These are phyloP conservation scores for Acrobeloides nanus DNA, from an alignment of 2,888 invertebrate species.

Conservation along the genomic window DNA sequence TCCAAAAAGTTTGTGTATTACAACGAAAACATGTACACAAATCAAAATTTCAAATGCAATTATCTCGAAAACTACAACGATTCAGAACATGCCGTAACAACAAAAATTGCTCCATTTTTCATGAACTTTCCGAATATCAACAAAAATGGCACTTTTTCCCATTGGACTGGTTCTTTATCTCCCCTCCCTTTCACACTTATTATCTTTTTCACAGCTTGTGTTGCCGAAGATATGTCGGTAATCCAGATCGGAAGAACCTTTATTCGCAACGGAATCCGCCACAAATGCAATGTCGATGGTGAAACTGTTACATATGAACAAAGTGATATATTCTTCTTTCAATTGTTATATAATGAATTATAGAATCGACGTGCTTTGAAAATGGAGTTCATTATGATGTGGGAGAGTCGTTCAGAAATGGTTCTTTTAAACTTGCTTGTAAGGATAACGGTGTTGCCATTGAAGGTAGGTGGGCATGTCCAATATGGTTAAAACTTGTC, in stretches of 20 bases:
- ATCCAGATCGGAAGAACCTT: slow-evolving; percentile 47
- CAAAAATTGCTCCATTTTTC: not conserved
- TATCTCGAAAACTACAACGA: no score
- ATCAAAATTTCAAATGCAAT: no score
- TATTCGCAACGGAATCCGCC: slow-evolving; percentile 40
- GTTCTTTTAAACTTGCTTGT: slow-evolving; percentile 47
- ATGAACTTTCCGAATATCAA: not conserved
- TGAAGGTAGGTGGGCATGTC: slow-evolving; percentile 26
- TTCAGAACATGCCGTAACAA: not conserved
- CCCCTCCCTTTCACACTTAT: not conserved
- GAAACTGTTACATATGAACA: slow-evolving; percentile 51
- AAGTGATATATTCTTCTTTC: slow-evolving; percentile 27
- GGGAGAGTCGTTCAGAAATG: slow-evolving; percentile 48
- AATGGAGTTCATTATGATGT: slow-evolving; percentile 50
- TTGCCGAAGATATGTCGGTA: slow-evolving; percentile 47
- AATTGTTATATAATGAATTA: slow-evolving; percentile 5
- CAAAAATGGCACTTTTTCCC: no score
- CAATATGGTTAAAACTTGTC: not conserved
- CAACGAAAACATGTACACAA: no score
- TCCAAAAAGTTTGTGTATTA: no score
- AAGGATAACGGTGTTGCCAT: slow-evolving; percentile 42
- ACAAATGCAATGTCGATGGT: slow-evolving; percentile 40
- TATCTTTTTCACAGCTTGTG: slow-evolving; percentile 36
- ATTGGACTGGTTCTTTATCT: no score
- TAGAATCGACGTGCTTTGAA: slow-evolving; percentile 49